Evolutionary conservation across 2,888 invertebrate genomes (phyloP), one percentile per base, ranked within the genome.

Genomic region (Drosophila peninsularis): DNA sequence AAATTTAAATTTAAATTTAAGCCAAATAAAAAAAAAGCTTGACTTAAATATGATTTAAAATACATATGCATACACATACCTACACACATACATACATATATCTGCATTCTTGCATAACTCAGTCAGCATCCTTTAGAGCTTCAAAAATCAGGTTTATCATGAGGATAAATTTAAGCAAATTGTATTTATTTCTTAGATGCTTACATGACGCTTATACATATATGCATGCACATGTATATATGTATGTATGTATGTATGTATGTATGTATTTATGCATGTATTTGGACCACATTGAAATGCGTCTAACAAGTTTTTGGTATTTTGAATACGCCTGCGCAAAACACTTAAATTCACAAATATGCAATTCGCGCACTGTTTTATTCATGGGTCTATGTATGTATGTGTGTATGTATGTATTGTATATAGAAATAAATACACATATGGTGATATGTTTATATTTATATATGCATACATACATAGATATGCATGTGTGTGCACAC

Each of bases 251-350:
- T 14, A 50, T 21, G 4, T 19, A 34, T n/a, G 11, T 37, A 27
- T 13, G 5, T 52, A 37, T 13, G 4, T 19, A 13, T 36, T 3
- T 3, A 3, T n/a, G 52, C 2, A 36, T 21, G 34, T 27, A 27
- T 11, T 24, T 44, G 19, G 45, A 13, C 17, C 6, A 14, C 13
- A 56, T 17, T 34, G 14, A 27, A 45, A 37, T 17, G 6, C 10
- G 45, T 27, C 27, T 30, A 56, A 56, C 56, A 36, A 45, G 36
- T 47, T 56, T 47, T 47, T 47, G 17, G 30, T 42, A 19, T 37
- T 52, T 27, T 21, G 17, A 36, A 24, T 45, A 56, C 56, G 56
- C 56, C 56, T 56, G 56, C 56, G 45, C 45, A 19, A 56, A 9
- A 19, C 45, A 14, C 36, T 45, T 13, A 45, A 56, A 56, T 10